Percentiles rank a stretch among this genome's conserved stretches.
Conservation (phyloP, 1,140 invertebrate species). For the Zaprionus kolodkinae region DNA sequence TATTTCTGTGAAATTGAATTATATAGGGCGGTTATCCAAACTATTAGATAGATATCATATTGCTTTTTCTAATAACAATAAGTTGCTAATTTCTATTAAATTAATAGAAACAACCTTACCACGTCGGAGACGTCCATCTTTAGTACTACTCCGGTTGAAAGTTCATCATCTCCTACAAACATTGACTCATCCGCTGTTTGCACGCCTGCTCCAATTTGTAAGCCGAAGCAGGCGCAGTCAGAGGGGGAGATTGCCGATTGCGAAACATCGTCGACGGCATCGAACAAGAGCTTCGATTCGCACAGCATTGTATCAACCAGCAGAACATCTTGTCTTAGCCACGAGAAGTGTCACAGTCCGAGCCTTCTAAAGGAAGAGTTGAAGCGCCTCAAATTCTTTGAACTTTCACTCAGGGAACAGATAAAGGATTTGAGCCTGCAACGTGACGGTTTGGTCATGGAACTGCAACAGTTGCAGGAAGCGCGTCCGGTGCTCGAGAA, state of each 20-base stretch:
- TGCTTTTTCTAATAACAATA: neutral
- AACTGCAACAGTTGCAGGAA: slow-evolving; percentile 85
- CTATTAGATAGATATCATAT: neutral
- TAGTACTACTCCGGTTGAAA: slow-evolving; percentile 73
- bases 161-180: slow-evolving; percentile 54
- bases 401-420: slow-evolving; percentile 84
- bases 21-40: neutral
- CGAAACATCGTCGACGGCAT: slow-evolving; percentile 77
- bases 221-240: slow-evolving; percentile 63
- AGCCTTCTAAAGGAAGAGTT: slow-evolving; percentile 82
- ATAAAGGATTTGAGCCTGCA: slow-evolving; percentile 84
- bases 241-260: slow-evolving; percentile 74
- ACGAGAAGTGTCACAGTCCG: slow-evolving; percentile 71
- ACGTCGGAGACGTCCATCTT: slow-evolving; percentile 82
- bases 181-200: slow-evolving; percentile 40
- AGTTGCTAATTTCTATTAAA: slow-evolving; percentile 10
- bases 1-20: no score
- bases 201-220: slow-evolving; percentile 79
- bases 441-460: slow-evolving; percentile 85
- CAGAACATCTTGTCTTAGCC: slow-evolving; percentile 65
- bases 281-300: slow-evolving; percentile 79
- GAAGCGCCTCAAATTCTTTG: slow-evolving; percentile 84
- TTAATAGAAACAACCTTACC: slow-evolving; percentile 67
- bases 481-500: slow-evolving; percentile 81
- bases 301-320: slow-evolving; percentile 72